Evolutionary conservation across 2,113 vertebrate genomes (phyloP).

Genomic region (Gnathonemus longibarbis): DNA sequence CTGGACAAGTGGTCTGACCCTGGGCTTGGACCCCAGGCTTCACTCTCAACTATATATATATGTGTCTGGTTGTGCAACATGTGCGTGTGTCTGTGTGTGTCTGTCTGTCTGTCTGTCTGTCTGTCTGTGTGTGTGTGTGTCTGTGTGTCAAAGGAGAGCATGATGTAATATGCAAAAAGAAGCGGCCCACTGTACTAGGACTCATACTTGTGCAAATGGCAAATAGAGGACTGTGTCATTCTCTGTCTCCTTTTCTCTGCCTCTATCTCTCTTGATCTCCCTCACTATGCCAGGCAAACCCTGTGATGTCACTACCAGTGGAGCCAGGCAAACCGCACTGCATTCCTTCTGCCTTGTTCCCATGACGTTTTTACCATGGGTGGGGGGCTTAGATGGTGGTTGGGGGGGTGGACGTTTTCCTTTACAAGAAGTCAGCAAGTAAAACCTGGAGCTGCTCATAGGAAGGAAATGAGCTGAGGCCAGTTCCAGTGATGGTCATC

Average conservation of each 20-base stretch:
- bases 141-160: not conserved
- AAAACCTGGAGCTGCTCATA: not conserved
- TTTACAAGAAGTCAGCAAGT: too few relatives aligned
- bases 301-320: slow-evolving; percentile 46
- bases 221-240: not conserved
- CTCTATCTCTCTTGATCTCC: not conserved
- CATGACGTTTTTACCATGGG: slow-evolving; percentile 29
- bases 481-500: not conserved
- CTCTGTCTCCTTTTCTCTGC: not conserved
- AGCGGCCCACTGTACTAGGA: not conserved
- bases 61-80: too few relatives aligned
- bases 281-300: slow-evolving; percentile 25
- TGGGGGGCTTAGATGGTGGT: not conserved
- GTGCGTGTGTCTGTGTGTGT: too few relatives aligned
- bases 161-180: not conserved
- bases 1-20: not conserved
- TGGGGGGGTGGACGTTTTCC: not conserved
- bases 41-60: too few relatives aligned
- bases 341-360: slow-evolving; percentile 45
- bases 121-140: not conserved
- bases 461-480: too few relatives aligned
- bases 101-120: too few relatives aligned
- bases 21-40: not conserved
- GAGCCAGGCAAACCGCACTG: slow-evolving; percentile 53
- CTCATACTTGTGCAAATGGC: not conserved